Percentiles rank a stretch among this genome's conserved stretches.
phyloP scores from a whole-genome alignment of 2,888 invertebrate genomes.

The Nomada flava region DNA sequence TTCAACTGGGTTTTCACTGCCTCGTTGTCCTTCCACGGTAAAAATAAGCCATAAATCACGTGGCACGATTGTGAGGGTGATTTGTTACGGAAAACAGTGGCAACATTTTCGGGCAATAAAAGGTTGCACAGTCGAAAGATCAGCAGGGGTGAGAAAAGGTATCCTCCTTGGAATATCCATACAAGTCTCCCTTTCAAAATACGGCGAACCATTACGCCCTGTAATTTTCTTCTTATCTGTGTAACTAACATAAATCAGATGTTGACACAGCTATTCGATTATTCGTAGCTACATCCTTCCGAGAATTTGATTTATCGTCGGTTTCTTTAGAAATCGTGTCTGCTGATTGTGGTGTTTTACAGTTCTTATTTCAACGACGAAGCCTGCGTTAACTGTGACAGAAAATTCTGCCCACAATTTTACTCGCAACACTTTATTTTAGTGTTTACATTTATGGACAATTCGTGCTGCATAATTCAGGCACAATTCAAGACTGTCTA shows the following conservation, averaged over 20 bases:
- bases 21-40: slow-evolving; percentile 5
- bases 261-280: neutral
- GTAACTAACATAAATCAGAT: neutral
- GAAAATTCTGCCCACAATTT: no score
- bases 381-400: no score
- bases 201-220: neutral
- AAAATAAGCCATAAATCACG: slow-evolving; percentile 57
- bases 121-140: slow-evolving; percentile 14
- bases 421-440: no score
- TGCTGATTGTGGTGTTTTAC: no score
- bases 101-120: slow-evolving; percentile 31
- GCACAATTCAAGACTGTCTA: no score
- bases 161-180: neutral
- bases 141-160: slow-evolving; percentile 25
- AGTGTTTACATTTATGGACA: no score
- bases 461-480: no score
- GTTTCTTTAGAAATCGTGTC: neutral
- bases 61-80: slow-evolving; percentile 18
- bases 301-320: neutral
- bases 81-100: slow-evolving; percentile 66
- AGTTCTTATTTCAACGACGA: no score
- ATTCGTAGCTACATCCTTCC: neutral
- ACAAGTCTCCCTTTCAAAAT: slow-evolving; percentile 1
- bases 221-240: slow-evolving; percentile 8
- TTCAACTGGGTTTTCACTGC: slow-evolving; percentile 45